Evolutionary conservation across 2,797 vertebrate species (phyloP), one percentile per base, ranked within the genome.

Genomic region (Leucoraja ocellata): DNA sequence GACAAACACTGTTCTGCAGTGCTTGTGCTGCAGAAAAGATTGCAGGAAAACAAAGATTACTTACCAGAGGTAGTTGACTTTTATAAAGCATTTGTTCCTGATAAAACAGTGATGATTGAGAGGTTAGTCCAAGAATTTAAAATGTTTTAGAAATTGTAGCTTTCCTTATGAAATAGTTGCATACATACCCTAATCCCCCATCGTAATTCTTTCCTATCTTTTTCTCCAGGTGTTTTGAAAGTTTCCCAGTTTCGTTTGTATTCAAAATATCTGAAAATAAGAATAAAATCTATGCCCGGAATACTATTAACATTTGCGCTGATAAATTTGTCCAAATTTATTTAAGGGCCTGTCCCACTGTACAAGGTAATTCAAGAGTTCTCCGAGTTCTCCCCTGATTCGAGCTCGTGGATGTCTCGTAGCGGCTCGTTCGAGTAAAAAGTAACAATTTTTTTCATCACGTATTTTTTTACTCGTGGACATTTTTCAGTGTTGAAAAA

Each of bases 211-310:
- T 94, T 96, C 73, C 96, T 94, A 94, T 96, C 95, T 23, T 54
- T 94, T 93, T 97, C 97, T 94, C 97, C 97, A 18, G 97, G 96
- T 36, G 95, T 93, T 93, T 95, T 96, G 92, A 96, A 96, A 94
- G 94, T 94, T 7, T 97, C 96, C 97, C 97, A 97, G 4, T 96
- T 93, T 94, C 96, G 96, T 93, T 97, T 97, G 61, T 97, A 97
- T 94, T 97, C 95, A 92, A 96, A 96, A 95, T 97, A 97, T 94
- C 97, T 97, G 93, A 68, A 94, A 77, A 93, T 73, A 93, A 28
- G 21, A 28, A 77, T 0, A 18, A 88, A 36, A 88, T 68, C 6
- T 36, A n/a, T 88, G n/a, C 28, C 65, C 14, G 54, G 18, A 83
- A 32, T 25, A 88, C 61, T 8, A 0, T 65, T 18, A 84, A 46